Conservation (phyloP, 1,140 invertebrate species). For the Idris sp. region DNA sequence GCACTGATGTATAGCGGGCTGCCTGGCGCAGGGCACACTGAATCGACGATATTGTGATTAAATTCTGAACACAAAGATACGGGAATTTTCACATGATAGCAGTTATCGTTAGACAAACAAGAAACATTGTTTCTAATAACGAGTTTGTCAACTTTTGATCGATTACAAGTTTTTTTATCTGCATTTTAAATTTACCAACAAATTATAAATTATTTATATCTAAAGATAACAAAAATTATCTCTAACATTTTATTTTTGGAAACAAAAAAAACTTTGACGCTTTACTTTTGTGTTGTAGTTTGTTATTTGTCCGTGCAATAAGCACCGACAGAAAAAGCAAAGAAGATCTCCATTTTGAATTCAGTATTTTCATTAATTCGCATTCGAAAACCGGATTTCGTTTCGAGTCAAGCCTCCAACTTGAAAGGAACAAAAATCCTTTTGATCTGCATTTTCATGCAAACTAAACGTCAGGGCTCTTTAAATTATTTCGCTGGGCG, state of each 20-base stretch:
- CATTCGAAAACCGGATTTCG: slow-evolving; percentile 52
- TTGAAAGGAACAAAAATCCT: slow-evolving; percentile 55
- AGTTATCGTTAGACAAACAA: slow-evolving; percentile 7
- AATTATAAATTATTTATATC: too few relatives aligned
- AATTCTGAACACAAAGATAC: slow-evolving; percentile 30
- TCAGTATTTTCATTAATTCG: slow-evolving; percentile 57
- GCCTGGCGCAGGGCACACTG: slow-evolving; percentile 27
- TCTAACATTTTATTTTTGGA: too few relatives aligned
- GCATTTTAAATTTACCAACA: too few relatives aligned
- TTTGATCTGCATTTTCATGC: slow-evolving; percentile 56
- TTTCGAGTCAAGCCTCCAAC: slow-evolving; percentile 32
- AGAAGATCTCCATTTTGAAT: slow-evolving; percentile 29
- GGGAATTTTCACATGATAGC: slow-evolving; percentile 11
- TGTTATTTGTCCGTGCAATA: too few relatives aligned
- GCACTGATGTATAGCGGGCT: slow-evolving; percentile 44
- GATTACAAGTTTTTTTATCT: too few relatives aligned
- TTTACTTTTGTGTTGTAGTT: too few relatives aligned
- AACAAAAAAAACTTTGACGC: too few relatives aligned
- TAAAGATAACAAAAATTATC: too few relatives aligned
- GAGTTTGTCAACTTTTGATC: too few relatives aligned
- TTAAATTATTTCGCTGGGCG: slow-evolving; percentile 33
- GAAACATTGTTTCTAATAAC: too few relatives aligned
- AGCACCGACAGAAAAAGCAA: too few relatives aligned
- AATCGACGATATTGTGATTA: slow-evolving; percentile 46
- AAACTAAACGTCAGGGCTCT: slow-evolving; percentile 46